These are phyloP conservation scores for Tetrao urogallus DNA, from an alignment of 2,113 vertebrate species.

Conservation along the genomic window DNA sequence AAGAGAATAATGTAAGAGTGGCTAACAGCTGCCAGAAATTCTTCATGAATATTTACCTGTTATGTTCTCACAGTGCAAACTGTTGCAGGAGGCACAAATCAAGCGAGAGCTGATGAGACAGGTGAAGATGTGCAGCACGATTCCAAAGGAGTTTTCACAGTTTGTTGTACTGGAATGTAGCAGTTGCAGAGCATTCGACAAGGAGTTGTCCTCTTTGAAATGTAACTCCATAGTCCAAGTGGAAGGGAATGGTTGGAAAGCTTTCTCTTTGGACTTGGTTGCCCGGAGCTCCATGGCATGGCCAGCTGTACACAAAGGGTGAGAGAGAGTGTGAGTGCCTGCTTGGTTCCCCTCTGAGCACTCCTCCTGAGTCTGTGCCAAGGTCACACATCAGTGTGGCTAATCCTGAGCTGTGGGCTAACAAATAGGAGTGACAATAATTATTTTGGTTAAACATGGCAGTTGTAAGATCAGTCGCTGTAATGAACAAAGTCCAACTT, in stretches of 20 bases:
- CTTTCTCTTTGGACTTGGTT: background rate
- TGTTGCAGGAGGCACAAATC: background rate
- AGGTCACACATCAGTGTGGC: background rate
- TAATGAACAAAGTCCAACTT: background rate
- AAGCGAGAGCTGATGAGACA: rapidly evolving
- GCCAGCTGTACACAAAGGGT: background rate
- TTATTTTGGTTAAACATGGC: background rate
- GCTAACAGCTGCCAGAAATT: background rate
- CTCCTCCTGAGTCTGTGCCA: background rate
- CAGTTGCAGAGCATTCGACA: rapidly evolving
- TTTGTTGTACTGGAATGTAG: background rate
- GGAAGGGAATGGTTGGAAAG: background rate
- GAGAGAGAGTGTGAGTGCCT: background rate
- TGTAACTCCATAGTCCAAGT: background rate
- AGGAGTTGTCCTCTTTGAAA: background rate
- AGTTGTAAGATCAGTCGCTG: background rate
- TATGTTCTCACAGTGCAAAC: background rate
- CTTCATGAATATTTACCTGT: background rate
- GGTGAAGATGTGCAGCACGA: background rate
- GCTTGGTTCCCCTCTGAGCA: background rate
- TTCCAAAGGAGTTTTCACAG: background rate
- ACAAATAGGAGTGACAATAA: background rate
- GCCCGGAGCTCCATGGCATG: rapidly evolving
- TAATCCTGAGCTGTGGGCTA: background rate
- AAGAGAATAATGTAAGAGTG: background rate